Base-by-base conservation (phyloP, 2,888 invertebrate genomes). In the Drosophila crucigera region DNA sequence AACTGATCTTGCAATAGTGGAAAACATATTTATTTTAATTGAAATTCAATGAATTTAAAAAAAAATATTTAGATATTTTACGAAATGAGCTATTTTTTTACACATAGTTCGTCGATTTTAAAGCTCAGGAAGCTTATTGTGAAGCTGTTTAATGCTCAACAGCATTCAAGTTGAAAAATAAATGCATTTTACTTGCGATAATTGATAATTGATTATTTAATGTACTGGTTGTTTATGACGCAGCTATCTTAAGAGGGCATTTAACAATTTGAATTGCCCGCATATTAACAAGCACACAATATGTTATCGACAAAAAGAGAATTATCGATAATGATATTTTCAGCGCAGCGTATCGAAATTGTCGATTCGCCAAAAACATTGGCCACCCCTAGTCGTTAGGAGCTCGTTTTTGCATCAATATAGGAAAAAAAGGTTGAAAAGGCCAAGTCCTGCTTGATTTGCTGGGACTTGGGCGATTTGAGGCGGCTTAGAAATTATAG, bases 361-460 rank as follows among this genome's bases (percentile, higher is more conserved):
- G 59, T 72, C 47, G 43, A 68, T 78, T 56, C 35, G 49, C 54
- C 9, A 68, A 65, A 52, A 41, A 4, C 30, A n/a, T 43, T 28
- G 58, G 33, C 80, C 76, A 71, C 28, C 80, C 37, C 80, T 80
- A 66, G 55, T 65, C 49, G 54, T 63, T 60, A n/a, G 64, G 55
- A 80, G 65, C 62, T 76, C 52, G 50, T 71, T 80, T 78, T 78
- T 65, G 76, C 80, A 71, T 53, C 65, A 55, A 71, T 68, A 78
- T 65, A 76, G 53, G 62, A 65, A 49, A 22, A 50, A 50, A 52
- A 43, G 39, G 22, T 68, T 58, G 30, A 49, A 68, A 75, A 63
- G 31, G 68, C 76, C 76, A 76, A 78, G 80, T 78, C 76, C 77
- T 80, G 76, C 80, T 50, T 37, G 37, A 68, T 35, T 66, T 55